These are phyloP conservation scores for Vimba vimba DNA, from an alignment of 2,113 vertebrate species.

Conservation along the genomic window DNA sequence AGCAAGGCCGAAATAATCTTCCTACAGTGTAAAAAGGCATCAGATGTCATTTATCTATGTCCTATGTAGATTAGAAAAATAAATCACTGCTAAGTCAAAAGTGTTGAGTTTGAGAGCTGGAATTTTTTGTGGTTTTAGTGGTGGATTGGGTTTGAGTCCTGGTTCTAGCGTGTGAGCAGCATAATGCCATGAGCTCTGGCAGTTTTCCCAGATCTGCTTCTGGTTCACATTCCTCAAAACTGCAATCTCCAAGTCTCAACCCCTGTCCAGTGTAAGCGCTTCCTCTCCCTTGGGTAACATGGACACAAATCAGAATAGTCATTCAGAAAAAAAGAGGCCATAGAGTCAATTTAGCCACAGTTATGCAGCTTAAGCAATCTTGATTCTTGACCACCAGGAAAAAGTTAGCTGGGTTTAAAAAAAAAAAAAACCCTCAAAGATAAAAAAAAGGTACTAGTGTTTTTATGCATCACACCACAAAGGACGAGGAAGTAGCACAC, in stretches of 20 bases:
- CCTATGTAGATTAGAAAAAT: slow-evolving; percentile 17
- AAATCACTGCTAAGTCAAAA: too few relatives aligned
- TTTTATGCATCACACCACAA: slow-evolving; percentile 1
- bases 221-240: slow-evolving; percentile 53
- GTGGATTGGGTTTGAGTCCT: slow-evolving; percentile 25
- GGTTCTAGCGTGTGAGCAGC: slow-evolving; percentile 45
- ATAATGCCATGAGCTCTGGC: slow-evolving; percentile 54
- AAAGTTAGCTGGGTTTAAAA: slow-evolving; percentile 3
- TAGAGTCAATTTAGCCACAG: not conserved
- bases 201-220: slow-evolving; percentile 57
- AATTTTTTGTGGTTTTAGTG: too few relatives aligned
- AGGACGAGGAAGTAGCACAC: slow-evolving; percentile 6
- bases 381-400: not conserved
- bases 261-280: not conserved
- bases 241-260: slow-evolving; percentile 27
- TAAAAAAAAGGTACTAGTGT: not conserved
- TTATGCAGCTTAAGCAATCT: not conserved
- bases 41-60: not conserved
- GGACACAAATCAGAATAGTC: not conserved
- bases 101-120: too few relatives aligned
- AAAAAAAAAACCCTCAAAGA: not conserved
- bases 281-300: slow-evolving; percentile 15
- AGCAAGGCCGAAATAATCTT: slow-evolving; percentile 20
- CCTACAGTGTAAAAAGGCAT: not conserved
- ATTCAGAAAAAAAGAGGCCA: not conserved